Evolutionary conservation across 1,140 invertebrate species (phyloP).

Genomic region (Bacillus rossius): DNA sequence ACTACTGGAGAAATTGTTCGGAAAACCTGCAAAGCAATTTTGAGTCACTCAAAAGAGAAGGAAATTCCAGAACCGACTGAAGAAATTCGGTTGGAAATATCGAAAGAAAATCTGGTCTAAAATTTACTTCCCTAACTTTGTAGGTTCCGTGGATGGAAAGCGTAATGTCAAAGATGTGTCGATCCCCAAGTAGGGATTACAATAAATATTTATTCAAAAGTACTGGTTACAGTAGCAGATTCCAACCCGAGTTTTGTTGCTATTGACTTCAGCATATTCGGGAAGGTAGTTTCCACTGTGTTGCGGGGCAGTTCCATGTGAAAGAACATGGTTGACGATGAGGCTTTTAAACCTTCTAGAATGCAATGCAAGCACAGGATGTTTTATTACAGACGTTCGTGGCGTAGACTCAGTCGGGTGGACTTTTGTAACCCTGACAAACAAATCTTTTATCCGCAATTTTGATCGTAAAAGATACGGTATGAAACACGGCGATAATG

Average conservation of each 20-base stretch:
- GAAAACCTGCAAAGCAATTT: conserved; percentile 1
- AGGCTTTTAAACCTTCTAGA: conserved; percentile 17
- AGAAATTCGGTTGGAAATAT: conserved; percentile 5
- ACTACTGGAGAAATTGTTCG: not conserved
- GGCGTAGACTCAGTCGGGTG: conserved; percentile 20
- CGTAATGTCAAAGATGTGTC: conserved; percentile 29
- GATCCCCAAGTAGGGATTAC: conserved; percentile 34
- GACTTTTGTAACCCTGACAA: conserved; percentile 31
- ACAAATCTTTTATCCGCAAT: conserved; percentile 33
- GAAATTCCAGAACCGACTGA: conserved; percentile 15
- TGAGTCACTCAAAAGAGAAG: not conserved
- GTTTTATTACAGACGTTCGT: conserved; percentile 27
- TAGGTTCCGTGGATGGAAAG: conserved; percentile 33
- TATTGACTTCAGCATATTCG: conserved; percentile 36
- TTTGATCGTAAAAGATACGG: conserved; percentile 18
- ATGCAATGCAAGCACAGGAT: conserved; percentile 23
- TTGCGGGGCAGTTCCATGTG: conserved; percentile 22
- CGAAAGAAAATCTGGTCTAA: not conserved
- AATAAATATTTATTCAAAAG: conserved; percentile 33
- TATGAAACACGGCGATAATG: not conserved
- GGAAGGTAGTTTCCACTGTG: conserved; percentile 34
- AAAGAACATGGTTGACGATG: conserved; percentile 24
- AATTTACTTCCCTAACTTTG: conserved; percentile 7
- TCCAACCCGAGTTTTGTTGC: conserved; percentile 24
- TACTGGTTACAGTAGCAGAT: conserved; percentile 40